Evolutionary conservation across 2,888 invertebrate species (phyloP), one percentile per base, ranked within the genome.

Genomic region (Noctua comes): DNA sequence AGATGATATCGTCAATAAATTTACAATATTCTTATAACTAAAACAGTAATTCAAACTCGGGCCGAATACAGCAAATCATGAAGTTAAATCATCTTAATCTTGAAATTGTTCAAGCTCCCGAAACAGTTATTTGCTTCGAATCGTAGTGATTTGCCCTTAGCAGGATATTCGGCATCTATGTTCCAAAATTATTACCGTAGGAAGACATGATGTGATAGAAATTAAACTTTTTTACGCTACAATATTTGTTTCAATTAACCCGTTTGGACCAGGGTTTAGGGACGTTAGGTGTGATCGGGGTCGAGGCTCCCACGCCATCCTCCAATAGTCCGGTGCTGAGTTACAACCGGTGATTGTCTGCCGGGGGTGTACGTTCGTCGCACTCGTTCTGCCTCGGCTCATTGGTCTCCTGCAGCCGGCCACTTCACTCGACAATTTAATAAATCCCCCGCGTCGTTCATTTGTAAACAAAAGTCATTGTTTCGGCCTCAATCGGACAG

Each of bases 391-490:
- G 90, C 89, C 91, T 91, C 93, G 91, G 91, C 93, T 93, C 93
- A 94, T 94, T 94, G 93, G 93, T 91, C 92, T 92, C 90, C 88
- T 90, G 90, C 91, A 89, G 89, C 88, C 92, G 92, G 91, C 92
- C 93, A 93, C 92, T 93, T 90, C 92, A 92, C 94, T 93, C 92
- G 92, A 88, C 95, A 93, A 94, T 94, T 95, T 95, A 95, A 93
- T 96, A 95, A 95, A 95, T 93, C 93, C 92, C 91, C 92, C 92
- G 94, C 95, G 94, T 91, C 92, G 90, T 89, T 90, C 93, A 94
- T 95, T 95, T 95, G 95, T 96, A 97, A 96, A 97, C 96, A 96
- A 96, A 96, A 96, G 92, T 95, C 96, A 96, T 97, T 96, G 96
- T 97, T 96, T 96, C 95, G 94, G 89, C 91, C 91, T 82, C 93